Evolutionary conservation across 2,113 vertebrate genomes (phyloP).

Genomic region (Oenanthe oenanthe): DNA sequence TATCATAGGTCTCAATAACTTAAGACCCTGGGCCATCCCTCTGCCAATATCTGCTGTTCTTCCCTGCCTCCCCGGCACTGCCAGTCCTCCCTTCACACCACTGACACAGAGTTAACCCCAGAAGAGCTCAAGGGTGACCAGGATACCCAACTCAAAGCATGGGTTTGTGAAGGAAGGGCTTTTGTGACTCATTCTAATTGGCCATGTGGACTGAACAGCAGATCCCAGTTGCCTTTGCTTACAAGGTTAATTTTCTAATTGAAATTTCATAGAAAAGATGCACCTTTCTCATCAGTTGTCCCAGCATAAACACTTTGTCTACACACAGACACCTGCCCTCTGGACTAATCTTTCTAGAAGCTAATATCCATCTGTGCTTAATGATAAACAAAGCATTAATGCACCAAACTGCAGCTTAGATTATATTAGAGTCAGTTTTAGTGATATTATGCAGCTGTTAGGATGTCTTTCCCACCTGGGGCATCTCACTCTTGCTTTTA

Average conservation of each 20-base stretch:
- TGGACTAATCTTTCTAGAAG: slow-evolving; percentile 75
- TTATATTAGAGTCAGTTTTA: slow-evolving; percentile 74
- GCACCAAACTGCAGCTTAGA: slow-evolving; percentile 74
- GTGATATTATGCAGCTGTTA: slow-evolving; percentile 79
- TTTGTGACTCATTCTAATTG: slow-evolving; percentile 44
- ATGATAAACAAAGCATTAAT: slow-evolving; percentile 85
- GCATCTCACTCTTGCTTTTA: slow-evolving; percentile 15
- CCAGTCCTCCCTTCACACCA: not conserved
- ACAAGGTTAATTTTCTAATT: slow-evolving; percentile 65
- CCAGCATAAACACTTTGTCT: slow-evolving; percentile 58
- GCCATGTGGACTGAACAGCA: not conserved
- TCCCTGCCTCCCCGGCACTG: not conserved
- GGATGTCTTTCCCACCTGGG: slow-evolving; percentile 39
- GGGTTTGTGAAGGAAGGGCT: not conserved
- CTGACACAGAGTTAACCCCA: not conserved
- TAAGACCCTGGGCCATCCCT: too few relatives aligned
- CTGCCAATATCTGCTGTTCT: too few relatives aligned
- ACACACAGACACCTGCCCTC: slow-evolving; percentile 77
- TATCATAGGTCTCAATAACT: too few relatives aligned
- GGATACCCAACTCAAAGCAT: not conserved
- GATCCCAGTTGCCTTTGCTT: slow-evolving; percentile 22
- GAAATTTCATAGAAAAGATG: slow-evolving; percentile 59
- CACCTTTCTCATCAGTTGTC: slow-evolving; percentile 50
- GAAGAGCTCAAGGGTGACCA: not conserved
- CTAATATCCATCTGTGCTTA: slow-evolving; percentile 83